phyloP scores from a whole-genome alignment of 2,888 invertebrate species.

The Parnassius apollo region DNA sequence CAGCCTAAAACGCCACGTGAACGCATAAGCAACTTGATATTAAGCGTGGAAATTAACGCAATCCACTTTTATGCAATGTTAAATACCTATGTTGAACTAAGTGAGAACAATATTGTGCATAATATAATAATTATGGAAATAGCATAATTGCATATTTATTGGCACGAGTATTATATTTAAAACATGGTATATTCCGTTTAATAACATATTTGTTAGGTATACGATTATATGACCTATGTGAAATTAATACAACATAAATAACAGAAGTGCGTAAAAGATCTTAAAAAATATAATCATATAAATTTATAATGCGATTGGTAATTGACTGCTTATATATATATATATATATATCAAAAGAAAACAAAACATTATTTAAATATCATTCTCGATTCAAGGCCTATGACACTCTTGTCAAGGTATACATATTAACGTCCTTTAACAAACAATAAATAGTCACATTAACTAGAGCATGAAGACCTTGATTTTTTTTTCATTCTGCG shows the following conservation, averaged over 20 bases:
- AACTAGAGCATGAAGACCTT: constrained; percentile 63
- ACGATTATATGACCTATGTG: background rate
- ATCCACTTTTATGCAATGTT: constrained; percentile 31
- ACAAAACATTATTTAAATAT: background rate
- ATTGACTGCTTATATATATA: too few relatives aligned
- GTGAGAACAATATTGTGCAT: background rate
- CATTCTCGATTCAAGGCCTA: constrained; percentile 13
- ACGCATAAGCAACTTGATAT: constrained; percentile 26
- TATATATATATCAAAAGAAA: background rate
- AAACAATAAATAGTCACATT: constrained; percentile 38
- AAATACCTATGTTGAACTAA: constrained; percentile 12
- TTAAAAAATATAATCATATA: too few relatives aligned
- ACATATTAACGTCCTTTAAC: constrained; percentile 13
- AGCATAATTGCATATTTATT: background rate
- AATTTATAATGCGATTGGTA: too few relatives aligned
- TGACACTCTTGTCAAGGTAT: constrained; percentile 13
- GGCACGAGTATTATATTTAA: too few relatives aligned
- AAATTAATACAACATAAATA: background rate
- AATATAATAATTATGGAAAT: background rate
- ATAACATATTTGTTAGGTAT: too few relatives aligned
- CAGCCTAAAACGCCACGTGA: constrained; percentile 38
- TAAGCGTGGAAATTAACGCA: constrained; percentile 29
- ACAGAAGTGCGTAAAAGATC: background rate
- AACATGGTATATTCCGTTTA: too few relatives aligned
- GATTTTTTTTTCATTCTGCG: constrained; percentile 47